These are phyloP conservation scores for Podabrus alpinus DNA, from an alignment of 2,888 invertebrate genomes.

Conservation along the genomic window DNA sequence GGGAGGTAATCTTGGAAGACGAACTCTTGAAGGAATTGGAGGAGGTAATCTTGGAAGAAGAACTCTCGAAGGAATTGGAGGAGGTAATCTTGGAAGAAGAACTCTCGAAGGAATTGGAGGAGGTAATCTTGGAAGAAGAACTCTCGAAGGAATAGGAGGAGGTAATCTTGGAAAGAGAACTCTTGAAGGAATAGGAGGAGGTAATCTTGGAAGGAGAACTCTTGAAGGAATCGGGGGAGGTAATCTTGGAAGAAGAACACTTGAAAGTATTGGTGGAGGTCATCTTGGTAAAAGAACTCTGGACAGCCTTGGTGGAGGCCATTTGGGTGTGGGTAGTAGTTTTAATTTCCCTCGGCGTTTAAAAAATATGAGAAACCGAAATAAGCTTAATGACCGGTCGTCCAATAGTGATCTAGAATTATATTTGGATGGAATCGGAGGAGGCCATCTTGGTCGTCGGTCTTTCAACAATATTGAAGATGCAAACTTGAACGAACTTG, in stretches of 20 bases:
- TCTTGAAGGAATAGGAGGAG: slow-evolving; percentile 35
- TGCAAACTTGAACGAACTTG: background rate
- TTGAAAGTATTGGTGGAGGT: slow-evolving; percentile 34
- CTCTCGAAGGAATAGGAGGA: slow-evolving; percentile 19
- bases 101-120: background rate
- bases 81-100: slow-evolving; percentile 14
- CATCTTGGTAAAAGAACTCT: slow-evolving; percentile 22
- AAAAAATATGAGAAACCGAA: background rate
- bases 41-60: slow-evolving; percentile 21
- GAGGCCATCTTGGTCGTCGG: background rate
- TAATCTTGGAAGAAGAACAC: slow-evolving; percentile 9
- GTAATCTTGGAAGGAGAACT: slow-evolving; percentile 25
- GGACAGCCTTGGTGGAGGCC: slow-evolving; percentile 35
- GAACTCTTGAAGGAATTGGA: slow-evolving; percentile 26
- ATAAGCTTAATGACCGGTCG: no score
- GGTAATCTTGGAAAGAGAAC: slow-evolving; percentile 20
- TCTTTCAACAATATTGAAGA: background rate
- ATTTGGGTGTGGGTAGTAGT: slow-evolving; percentile 27
- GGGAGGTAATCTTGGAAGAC: slow-evolving; percentile 6
- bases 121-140: slow-evolving; percentile 14
- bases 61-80: slow-evolving; percentile 17
- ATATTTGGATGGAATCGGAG: background rate
- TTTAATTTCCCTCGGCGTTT: background rate
- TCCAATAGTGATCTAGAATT: no score
- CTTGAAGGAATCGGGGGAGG: slow-evolving; percentile 26